Conservation (phyloP, 23 tunicate genomes). For the Corella eumyota region DNA sequence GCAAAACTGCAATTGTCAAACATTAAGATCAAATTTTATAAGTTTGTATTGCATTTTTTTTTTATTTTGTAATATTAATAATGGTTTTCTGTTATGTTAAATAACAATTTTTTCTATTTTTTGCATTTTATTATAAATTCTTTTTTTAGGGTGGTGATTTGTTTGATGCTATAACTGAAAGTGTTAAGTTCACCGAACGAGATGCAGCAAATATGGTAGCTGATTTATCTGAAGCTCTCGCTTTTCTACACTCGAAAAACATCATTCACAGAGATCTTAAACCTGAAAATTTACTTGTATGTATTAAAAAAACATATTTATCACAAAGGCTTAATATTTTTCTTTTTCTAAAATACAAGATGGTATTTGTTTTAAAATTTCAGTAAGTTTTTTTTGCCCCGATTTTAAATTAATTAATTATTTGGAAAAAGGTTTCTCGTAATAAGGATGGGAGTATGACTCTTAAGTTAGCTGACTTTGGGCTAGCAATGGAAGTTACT, state of each 20-base stretch:
- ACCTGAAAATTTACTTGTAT: slow-evolving; percentile 87
- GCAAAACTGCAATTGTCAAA: background rate
- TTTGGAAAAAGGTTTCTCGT: slow-evolving; percentile 93
- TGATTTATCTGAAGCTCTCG: slow-evolving; percentile 88
- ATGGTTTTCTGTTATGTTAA: background rate
- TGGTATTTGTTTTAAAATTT: no score
- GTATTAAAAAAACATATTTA: background rate
- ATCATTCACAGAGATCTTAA: slow-evolving; percentile 94
- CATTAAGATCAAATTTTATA: background rate
- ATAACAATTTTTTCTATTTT: background rate
- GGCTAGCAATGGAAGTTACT: slow-evolving; percentile 91
- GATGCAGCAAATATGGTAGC: slow-evolving; percentile 97
- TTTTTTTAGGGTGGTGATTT: slow-evolving; percentile 87
- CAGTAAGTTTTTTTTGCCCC: no score
- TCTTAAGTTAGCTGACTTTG: slow-evolving; percentile 90
- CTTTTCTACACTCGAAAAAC: slow-evolving; percentile 84
- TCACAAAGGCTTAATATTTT: no score
- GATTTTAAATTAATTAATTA: no score
- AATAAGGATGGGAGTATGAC: slow-evolving; percentile 91
- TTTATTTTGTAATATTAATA: background rate
- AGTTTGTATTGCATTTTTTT: slow-evolving; percentile 3
- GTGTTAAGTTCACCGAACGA: slow-evolving; percentile 88
- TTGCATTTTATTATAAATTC: background rate
- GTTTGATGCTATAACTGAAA: slow-evolving; percentile 98
- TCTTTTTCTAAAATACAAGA: no score